phyloP scores from a whole-genome alignment of 2,113 vertebrate genomes.

The Danionella cerebrum region DNA sequence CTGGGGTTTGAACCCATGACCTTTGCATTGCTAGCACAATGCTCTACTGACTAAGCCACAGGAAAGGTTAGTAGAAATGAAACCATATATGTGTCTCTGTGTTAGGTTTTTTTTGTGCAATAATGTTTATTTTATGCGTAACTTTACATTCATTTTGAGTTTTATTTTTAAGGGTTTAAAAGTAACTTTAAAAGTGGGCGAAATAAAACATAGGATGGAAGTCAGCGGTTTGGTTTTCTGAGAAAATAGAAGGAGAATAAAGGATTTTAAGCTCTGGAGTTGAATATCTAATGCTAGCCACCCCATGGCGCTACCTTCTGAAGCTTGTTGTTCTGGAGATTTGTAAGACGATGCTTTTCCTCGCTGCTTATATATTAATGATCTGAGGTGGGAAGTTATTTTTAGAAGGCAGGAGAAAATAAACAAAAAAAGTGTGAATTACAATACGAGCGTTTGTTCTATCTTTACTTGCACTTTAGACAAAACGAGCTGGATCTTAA shows the following conservation, averaged over 20 bases:
- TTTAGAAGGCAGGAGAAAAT: conserved; percentile 45
- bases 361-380: conserved; percentile 57
- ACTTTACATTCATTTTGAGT: no score
- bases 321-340: conserved; percentile 52
- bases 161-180: no score
- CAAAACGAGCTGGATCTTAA: conserved; percentile 16
- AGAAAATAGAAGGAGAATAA: not conserved
- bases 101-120: no score
- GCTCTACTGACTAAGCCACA: no score
- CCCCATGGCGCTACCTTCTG: not conserved
- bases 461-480: conserved; percentile 44
- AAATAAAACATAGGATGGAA: no score
- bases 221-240: conserved; percentile 28
- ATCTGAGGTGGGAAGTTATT: conserved; percentile 45
- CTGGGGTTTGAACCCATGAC: no score
- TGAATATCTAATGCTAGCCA: not conserved
- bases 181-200: no score
- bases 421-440: conserved; percentile 38
- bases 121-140: no score
- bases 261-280: conserved; percentile 3
- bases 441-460: conserved; percentile 30
- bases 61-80: no score
- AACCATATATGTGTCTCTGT: no score
- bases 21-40: no score
- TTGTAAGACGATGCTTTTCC: conserved; percentile 53